phyloP scores from a whole-genome alignment of 2,888 invertebrate genomes.

The Notodonta ziczac region DNA sequence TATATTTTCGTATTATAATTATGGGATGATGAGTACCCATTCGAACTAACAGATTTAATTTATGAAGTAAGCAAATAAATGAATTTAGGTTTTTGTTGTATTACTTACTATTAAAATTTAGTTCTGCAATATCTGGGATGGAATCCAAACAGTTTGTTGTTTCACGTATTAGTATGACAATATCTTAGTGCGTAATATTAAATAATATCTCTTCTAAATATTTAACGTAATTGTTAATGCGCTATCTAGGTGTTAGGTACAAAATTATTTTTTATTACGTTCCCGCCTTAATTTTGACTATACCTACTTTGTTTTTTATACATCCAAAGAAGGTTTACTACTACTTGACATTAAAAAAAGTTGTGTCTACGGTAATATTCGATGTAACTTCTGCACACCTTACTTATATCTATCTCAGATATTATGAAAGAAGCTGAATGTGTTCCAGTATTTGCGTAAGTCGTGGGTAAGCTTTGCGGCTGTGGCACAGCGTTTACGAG shows the following conservation, averaged over 20 bases:
- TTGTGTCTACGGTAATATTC: no score
- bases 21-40: conserved; percentile 52
- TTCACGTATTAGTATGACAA: conserved; percentile 76
- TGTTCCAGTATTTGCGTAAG: conserved; percentile 64
- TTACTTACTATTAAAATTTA: conserved; percentile 24
- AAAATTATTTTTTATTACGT: conserved; percentile 29
- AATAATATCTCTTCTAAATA: conserved; percentile 54
- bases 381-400: background rate
- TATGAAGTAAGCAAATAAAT: background rate
- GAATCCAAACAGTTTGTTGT: conserved; percentile 55
- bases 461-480: conserved; percentile 66
- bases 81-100: conserved; percentile 8
- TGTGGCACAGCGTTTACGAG: conserved; percentile 74
- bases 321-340: background rate
- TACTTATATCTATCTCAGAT: conserved; percentile 69
- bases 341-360: background rate
- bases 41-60: conserved; percentile 44
- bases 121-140: conserved; percentile 78
- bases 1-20: conserved; percentile 72
- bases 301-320: background rate
- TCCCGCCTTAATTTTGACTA: conserved; percentile 52
- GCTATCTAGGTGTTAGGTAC: conserved; percentile 66
- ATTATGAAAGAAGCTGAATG: conserved; percentile 53
- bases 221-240: conserved; percentile 60
- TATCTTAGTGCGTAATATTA: conserved; percentile 66